phyloP scores from a whole-genome alignment of 2,113 vertebrate species.

The Campylomormyrus tamandua region DNA sequence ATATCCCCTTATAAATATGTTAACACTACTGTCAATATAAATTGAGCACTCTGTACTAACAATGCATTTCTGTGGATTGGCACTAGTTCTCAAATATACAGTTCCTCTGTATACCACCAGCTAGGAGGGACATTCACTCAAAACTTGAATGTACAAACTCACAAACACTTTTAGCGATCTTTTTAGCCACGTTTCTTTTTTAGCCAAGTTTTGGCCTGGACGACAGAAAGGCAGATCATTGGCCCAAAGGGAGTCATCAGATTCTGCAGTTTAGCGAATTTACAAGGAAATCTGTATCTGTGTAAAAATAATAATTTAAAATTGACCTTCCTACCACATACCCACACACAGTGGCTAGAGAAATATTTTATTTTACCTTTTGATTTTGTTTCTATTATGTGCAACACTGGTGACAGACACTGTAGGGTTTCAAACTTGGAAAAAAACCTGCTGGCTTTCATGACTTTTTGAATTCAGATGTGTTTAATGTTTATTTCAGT shows the following conservation, averaged over 20 bases:
- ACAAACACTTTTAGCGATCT: not conserved
- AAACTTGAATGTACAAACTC: not conserved
- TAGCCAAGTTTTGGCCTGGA: not conserved
- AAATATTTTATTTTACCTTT: not conserved
- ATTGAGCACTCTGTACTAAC: not conserved
- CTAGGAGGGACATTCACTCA: slow-evolving; percentile 48
- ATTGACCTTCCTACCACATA: not conserved
- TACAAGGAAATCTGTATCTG: not conserved
- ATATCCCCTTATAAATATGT: slow-evolving; percentile 41
- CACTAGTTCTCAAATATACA: slow-evolving; percentile 27
- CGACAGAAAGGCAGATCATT: not conserved
- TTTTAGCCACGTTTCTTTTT: not conserved
- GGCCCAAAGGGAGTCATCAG: not conserved
- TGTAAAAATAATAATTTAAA: not conserved
- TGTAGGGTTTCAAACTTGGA: not conserved
- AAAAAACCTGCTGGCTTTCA: not conserved
- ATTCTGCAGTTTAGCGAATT: not conserved
- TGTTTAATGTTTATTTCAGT: not conserved
- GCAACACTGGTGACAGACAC: slow-evolving; percentile 20
- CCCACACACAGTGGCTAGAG: not conserved
- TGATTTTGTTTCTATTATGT: slow-evolving; percentile 31
- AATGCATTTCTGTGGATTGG: not conserved
- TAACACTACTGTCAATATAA: slow-evolving; percentile 32
- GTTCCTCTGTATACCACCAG: slow-evolving; percentile 45
- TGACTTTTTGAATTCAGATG: not conserved